Conservation (phyloP, 1,140 invertebrate genomes). For the Alviniconcha marisindica region DNA sequence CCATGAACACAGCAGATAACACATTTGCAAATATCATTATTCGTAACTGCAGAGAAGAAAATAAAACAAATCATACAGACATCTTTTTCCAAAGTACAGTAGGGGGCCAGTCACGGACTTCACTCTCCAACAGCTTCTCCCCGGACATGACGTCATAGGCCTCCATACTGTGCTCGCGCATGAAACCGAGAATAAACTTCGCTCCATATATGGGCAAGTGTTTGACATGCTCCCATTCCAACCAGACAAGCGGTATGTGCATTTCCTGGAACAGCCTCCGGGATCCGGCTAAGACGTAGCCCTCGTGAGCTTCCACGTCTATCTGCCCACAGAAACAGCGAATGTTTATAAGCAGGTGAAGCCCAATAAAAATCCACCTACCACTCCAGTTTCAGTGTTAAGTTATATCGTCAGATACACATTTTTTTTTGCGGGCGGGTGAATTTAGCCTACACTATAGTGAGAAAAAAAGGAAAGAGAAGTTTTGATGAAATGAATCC, state of each 20-base stretch:
- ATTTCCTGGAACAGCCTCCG: not conserved
- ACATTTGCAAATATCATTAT: no score
- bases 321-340: not conserved
- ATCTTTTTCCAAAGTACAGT: not conserved
- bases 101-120: not conserved
- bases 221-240: slow-evolving; percentile 15
- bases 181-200: not conserved
- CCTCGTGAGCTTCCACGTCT: slow-evolving; percentile 22
- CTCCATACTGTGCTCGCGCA: not conserved
- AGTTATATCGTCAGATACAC: no score
- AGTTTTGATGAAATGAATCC: no score
- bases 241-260: slow-evolving; percentile 16
- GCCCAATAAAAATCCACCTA: no score
- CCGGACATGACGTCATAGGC: not conserved
- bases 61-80: no score
- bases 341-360: no score
- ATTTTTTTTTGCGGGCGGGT: no score
- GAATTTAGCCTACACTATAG: no score
- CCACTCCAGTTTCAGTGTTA: no score
- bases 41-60: no score
- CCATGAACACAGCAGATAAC: no score
- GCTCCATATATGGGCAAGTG: not conserved
- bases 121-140: not conserved
- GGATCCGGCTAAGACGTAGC: not conserved
- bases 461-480: no score